Percentiles rank a stretch among this genome's conserved stretches.
These are phyloP conservation scores for Chaetodon trifasciatus DNA, from an alignment of 2,797 vertebrate species.

Conservation along the genomic window DNA sequence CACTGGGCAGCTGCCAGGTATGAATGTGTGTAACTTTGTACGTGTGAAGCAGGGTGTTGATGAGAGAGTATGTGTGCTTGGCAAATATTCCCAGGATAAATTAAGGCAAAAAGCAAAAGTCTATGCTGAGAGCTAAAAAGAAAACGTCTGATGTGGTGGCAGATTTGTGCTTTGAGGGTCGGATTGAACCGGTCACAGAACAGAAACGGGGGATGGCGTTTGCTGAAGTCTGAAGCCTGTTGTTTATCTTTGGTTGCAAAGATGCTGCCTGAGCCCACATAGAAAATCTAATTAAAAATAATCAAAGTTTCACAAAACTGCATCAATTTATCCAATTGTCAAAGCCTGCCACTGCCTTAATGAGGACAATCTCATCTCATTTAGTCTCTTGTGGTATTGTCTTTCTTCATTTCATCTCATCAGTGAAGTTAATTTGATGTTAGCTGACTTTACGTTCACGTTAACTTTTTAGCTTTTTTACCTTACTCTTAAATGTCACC, in stretches of 20 bases:
- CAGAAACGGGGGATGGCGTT: slow-evolving; percentile 45
- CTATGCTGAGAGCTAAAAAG: slow-evolving; percentile 64
- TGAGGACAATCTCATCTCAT: background rate
- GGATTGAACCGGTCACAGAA: slow-evolving; percentile 60
- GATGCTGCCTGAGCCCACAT: slow-evolving; percentile 13
- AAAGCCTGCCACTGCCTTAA: background rate
- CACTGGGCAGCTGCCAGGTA: slow-evolving; percentile 63
- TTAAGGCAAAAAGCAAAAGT: slow-evolving; percentile 64
- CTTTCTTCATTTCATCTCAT: background rate
- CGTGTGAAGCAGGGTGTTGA: slow-evolving; percentile 68
- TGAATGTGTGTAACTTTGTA: slow-evolving; percentile 75
- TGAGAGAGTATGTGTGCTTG: slow-evolving; percentile 76
- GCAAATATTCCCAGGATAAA: slow-evolving; percentile 80
- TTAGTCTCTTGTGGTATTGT: background rate
- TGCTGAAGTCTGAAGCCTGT: slow-evolving; percentile 27
- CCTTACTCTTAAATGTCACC: background rate
- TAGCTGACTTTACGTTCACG: background rate
- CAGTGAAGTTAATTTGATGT: background rate
- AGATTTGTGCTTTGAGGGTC: slow-evolving; percentile 69
- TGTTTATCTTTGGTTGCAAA: slow-evolving; percentile 37
- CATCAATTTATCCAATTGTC: background rate
- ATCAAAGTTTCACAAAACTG: slow-evolving; percentile 10
- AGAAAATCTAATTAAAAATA: slow-evolving; percentile 9
- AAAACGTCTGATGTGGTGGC: slow-evolving; percentile 72
- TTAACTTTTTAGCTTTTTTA: background rate